Evolutionary conservation across 2,113 vertebrate species (phyloP), one percentile per base, ranked within the genome.

Genomic region (Prochilodus magdalenae): DNA sequence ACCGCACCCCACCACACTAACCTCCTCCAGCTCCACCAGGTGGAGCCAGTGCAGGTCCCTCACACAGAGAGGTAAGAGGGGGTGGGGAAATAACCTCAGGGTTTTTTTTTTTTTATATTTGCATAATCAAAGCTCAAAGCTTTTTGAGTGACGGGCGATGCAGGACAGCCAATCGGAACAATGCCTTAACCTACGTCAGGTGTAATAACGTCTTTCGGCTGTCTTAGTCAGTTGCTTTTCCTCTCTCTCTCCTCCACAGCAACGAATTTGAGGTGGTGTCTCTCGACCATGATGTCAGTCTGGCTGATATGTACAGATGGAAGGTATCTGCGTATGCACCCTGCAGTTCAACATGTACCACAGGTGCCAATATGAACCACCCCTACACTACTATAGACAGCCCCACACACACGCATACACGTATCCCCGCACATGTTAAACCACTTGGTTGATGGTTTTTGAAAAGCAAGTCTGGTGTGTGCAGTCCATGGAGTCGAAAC

Each of bases 271-370:
- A 96, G 44, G 90, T 94, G 84, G 94, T 91, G 69, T 88, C 90
- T 0, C 47, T 93, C 62, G 92, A 93, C 69, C 93, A 91, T 0
- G 95, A 97, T 77, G 91, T 96, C 84, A 96, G 96, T 83, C 84
- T 95, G 91, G 95, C 94, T 66, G 96, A 95, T 89, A 94, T 95
- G 95, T 97, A 97, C 84, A 94, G 95, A 73, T 97, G 96, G 96
- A 97, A 97, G 85, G 92, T 97, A 85, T 97, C 96, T 67, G 96
- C 94, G 63, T 96, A 96, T 26, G 95, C 96, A 57, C 96, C 96
- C 20, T 97, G 96, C 92, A 97, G 96, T 89, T 95, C 96, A 40
- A 97, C 96, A 0, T 97, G 96, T 88, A 95, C 95, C 8, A 96
- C 96, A 93, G 96, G 96, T 97, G 94, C 83, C 88, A 89, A 81